Conservation (phyloP, 2,113 vertebrate species). For the Ceyx melanurus region DNA sequence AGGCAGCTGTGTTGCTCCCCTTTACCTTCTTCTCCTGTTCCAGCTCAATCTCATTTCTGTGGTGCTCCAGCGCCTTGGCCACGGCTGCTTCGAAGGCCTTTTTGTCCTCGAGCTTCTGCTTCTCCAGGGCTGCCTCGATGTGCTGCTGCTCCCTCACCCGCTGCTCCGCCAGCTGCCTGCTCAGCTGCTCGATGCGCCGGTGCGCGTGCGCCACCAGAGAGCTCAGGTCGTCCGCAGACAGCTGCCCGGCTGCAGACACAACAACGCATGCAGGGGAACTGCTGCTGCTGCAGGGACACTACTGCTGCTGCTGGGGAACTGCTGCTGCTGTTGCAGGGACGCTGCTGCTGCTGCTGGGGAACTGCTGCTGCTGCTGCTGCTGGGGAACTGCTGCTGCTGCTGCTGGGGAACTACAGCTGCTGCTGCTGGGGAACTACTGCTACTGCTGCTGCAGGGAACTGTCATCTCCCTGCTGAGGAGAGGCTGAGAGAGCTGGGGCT, state of each 20-base stretch:
- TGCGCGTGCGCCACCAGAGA: conserved; percentile 93
- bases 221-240: conserved; percentile 89
- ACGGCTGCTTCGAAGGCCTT: conserved; percentile 81
- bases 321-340: too few species aligned
- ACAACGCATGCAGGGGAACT: too few species aligned
- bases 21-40: conserved; percentile 91
- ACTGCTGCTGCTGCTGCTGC: too few species aligned
- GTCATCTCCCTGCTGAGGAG: too few species aligned
- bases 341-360: too few species aligned
- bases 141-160: conserved; percentile 89
- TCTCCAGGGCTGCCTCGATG: conserved; percentile 84
- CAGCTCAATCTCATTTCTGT: conserved; percentile 79
- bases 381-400: too few species aligned
- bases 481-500: too few species aligned
- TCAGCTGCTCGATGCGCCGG: conserved; percentile 94
- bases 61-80: conserved; percentile 80
- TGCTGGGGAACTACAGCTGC: too few species aligned
- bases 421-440: too few species aligned
- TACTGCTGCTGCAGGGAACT: too few species aligned
- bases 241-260: conserved; percentile 76
- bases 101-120: conserved; percentile 89
- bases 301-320: too few species aligned
- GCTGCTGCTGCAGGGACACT: too few species aligned
- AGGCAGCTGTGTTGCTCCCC: rapidly evolving
- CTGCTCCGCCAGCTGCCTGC: conserved; percentile 89